Percentiles rank a stretch among this genome's conserved stretches.
phyloP scores from a whole-genome alignment of 1,140 invertebrate genomes.

The Drosophila equinoxialis region DNA sequence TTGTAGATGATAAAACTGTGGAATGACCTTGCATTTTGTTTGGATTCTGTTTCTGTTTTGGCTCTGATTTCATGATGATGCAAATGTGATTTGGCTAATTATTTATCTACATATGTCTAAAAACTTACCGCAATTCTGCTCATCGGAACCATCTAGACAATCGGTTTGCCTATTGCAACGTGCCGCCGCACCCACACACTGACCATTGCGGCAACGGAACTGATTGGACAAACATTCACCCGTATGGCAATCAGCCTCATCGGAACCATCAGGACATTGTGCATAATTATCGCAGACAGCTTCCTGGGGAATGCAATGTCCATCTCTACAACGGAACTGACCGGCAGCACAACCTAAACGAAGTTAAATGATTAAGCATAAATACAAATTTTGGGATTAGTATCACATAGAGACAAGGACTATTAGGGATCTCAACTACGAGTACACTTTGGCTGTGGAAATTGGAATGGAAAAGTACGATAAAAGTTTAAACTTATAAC shows the following conservation, averaged over 20 bases:
- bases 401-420: background rate
- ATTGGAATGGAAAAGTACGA: background rate
- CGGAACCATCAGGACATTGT: slow-evolving; percentile 90
- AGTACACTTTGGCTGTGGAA: slow-evolving; percentile 18
- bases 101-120: too few species aligned
- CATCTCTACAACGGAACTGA: slow-evolving; percentile 84
- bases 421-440: background rate
- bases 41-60: background rate
- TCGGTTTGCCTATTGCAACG: slow-evolving; percentile 87
- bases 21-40: slow-evolving; percentile 47
- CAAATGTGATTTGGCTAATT: background rate
- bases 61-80: slow-evolving; percentile 2
- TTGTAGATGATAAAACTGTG: background rate
- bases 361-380: background rate
- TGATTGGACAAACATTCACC: slow-evolving; percentile 82
- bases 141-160: slow-evolving; percentile 90
- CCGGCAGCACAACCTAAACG: slow-evolving; percentile 83
- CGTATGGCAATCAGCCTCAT: slow-evolving; percentile 86
- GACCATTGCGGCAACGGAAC: slow-evolving; percentile 84
- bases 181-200: slow-evolving; percentile 84
- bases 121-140: slow-evolving; percentile 87
- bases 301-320: slow-evolving; percentile 88
- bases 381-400: background rate
- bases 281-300: slow-evolving; percentile 88
- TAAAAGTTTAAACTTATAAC: background rate